These are phyloP conservation scores for Scarus forsteni DNA, from an alignment of 2,797 vertebrate species.

Conservation along the genomic window DNA sequence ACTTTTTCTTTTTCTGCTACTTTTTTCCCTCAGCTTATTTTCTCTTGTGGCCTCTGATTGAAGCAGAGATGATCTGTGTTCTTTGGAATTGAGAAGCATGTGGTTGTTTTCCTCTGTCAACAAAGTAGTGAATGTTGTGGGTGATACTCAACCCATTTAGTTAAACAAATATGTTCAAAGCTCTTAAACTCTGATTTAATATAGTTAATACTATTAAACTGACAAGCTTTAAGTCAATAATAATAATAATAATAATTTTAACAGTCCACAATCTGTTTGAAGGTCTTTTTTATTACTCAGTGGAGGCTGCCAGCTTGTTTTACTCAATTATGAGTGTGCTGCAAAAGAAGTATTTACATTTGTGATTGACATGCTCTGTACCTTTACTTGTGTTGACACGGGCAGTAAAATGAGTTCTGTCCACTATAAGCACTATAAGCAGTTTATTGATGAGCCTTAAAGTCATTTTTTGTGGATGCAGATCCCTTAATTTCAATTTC, in stretches of 20 bases:
- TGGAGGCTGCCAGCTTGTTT: no score
- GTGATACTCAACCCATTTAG: conserved; percentile 15
- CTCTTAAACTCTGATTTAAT: not conserved
- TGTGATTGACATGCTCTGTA: no score
- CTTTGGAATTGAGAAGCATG: conserved; percentile 49
- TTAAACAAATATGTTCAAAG: not conserved
- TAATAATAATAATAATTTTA: not conserved
- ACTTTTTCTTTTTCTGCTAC: conserved; percentile 71
- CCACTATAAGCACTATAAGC: no score
- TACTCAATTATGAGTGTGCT: no score
- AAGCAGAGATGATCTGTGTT: conserved; percentile 62
- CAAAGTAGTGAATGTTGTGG: conserved; percentile 24
- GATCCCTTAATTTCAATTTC: no score
- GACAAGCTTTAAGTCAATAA: not conserved
- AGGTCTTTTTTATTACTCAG: no score
- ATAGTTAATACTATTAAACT: conserved; percentile 1
- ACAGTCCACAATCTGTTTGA: not conserved
- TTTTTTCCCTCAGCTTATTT: conserved; percentile 53
- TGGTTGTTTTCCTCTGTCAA: conserved; percentile 35
- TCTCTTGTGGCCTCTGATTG: conserved; percentile 61
- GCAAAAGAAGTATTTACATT: no score
- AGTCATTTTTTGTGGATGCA: no score
- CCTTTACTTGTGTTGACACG: no score
- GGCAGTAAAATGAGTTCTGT: no score
- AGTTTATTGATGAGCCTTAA: no score